Evolutionary conservation across 2,888 invertebrate species (phyloP), one percentile per base, ranked within the genome.

Genomic region (Nasonia oneida): DNA sequence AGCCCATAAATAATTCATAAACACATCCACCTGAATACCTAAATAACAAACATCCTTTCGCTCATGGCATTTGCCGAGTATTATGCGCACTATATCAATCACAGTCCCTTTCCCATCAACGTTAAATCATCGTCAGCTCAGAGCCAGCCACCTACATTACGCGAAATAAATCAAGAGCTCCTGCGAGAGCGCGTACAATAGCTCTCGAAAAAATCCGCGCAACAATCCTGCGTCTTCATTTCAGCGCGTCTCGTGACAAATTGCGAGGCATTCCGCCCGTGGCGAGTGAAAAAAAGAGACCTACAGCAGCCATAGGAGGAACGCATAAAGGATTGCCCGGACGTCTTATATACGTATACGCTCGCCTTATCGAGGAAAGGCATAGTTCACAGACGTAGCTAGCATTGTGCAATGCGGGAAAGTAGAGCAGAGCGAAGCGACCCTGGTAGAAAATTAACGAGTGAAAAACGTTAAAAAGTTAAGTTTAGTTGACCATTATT

Each of bases 221-320:
- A 14, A 61, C 47, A 77, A 77, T 61, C n/a, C 10, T 77, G 61
- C 57, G 39, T 77, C 77, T 77, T 77, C 61, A 77, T 77, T 77
- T 77, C 77, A 61, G 14, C 57, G 39, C 53, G 37, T 53, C 53
- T 33, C 39, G 23, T 61, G 61, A 77, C 57, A 77, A 77, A 77
- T 61, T 39, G 57, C 37, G 33, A 18, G 61, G n/a, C 39, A 73
- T 47, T 37, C 33, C 33, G 23, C 23, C 61, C 23, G 39, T 5
- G 73, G 75, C 75, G 6, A 42, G 37, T 42, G n/a, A 37, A 73
- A 42, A 73, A 71, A 37, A 39, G 39, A 67, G 12, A 53, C 57
- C 8, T 61, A 8, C 2, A 42, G 47, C 23, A 23, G n/a, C 8
- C 23, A 8, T 0, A 42, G 47, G 42, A 23, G n/a, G 47, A 42